Conservation (phyloP, 2,888 invertebrate genomes). For the Xanthia togata region DNA sequence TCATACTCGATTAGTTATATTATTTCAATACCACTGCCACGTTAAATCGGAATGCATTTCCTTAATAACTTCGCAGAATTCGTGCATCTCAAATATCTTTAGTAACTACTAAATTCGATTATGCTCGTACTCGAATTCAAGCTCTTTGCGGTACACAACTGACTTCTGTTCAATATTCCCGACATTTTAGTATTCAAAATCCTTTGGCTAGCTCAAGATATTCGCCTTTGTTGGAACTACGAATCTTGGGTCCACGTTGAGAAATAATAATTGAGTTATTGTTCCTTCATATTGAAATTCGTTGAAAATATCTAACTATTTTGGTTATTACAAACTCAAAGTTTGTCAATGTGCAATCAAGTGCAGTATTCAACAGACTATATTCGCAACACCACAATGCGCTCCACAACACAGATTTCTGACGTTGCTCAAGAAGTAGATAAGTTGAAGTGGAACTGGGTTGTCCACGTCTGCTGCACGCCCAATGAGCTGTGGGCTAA, state of each 20-base stretch:
- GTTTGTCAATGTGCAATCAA: background rate
- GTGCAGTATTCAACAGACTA: background rate
- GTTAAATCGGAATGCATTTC: conserved; percentile 4
- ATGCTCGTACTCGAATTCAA: conserved; percentile 3
- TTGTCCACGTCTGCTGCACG: background rate
- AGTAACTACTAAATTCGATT: conserved; percentile 23
- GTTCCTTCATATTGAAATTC: background rate
- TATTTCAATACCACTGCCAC: conserved; percentile 11
- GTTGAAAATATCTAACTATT: background rate
- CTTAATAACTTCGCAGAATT: conserved; percentile 22
- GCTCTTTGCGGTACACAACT: conserved; percentile 9
- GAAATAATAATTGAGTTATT: background rate
- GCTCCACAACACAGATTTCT: background rate
- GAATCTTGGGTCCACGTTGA: background rate
- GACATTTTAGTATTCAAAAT: conserved; percentile 9
- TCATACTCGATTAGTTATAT: conserved; percentile 6
- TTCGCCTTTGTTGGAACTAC: background rate
- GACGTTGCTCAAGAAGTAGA: background rate
- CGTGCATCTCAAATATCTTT: conserved; percentile 20
- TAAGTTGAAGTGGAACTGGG: background rate
- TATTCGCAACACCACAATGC: too few relatives aligned
- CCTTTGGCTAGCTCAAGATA: background rate
- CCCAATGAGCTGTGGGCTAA: background rate
- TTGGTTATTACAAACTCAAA: background rate
- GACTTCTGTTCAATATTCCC: conserved; percentile 15